Evolutionary conservation across 2,113 vertebrate species (phyloP), one percentile per base, ranked within the genome.

Genomic region (Tragulus kanchil): DNA sequence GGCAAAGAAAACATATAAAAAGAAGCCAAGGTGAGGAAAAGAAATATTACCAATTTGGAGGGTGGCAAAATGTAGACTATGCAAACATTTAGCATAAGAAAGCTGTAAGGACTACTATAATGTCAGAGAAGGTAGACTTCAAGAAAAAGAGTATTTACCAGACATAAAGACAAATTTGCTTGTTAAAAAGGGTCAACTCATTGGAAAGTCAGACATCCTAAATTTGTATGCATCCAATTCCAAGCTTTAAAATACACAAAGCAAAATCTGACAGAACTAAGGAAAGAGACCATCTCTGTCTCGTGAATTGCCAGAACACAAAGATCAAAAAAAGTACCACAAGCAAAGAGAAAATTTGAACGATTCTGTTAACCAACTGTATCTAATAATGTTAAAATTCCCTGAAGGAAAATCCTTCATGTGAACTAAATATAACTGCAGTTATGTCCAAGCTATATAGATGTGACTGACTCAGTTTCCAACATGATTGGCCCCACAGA

Each of bases 231-330:
- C 56, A 25, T 89, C 25, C 13, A 89, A 73, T 73, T 94, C 10
- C 67, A 94, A 94, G n/a, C 13, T 73, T 65, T 86, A 85, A 89
- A 83, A 65, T 65, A 75, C 3, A 31, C 8, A 69, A 69, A 93
- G 62, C 7, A 90, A 90, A 75, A 90, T 85, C 12, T 90, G 36
- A 58, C 15, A 90, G 8, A 90, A 36, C 15, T 77, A 67, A 77
- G 56, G 36, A 75, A 88, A 88, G 23, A 82, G 73, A 65, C 15
- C 48, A 23, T 85, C 77, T 12, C 42, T 77, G n/a, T 73, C 16
- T 90, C 58, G 28, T 75, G 59, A 90, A 81, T 81, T 82, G 89
- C 65, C 48, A 58, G n/a, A 85, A 77, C 36, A 77, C 3, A 64
- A 8, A 85, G 8, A 67, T 48, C n/a, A 31, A 56, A 71, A n/a